Conservation (phyloP, 2,113 vertebrate species). For the Pan paniscus region DNA sequence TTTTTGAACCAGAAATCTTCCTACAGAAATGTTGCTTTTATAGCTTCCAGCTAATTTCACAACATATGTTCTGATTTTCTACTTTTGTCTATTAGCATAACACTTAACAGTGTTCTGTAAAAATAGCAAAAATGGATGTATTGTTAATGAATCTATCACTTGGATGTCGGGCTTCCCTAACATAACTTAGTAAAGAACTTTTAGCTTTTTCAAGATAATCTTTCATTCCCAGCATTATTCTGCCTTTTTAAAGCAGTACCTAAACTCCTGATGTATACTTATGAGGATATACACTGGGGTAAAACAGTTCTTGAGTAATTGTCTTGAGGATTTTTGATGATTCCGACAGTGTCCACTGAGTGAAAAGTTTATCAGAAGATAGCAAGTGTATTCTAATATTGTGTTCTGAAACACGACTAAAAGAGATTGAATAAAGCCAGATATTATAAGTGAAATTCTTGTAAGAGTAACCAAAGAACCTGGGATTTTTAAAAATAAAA, state of each 20-base stretch:
- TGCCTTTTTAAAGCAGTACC: neutral
- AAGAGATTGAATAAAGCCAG: neutral
- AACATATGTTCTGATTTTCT: slow-evolving; percentile 68
- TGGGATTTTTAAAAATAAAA: slow-evolving; percentile 47
- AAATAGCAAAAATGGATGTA: slow-evolving; percentile 51
- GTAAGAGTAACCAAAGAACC: neutral
- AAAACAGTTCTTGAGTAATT: slow-evolving; percentile 29
- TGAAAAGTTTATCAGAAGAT: slow-evolving; percentile 37
- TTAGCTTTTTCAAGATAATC: slow-evolving; percentile 33
- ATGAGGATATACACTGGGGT: neutral
- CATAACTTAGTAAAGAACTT: slow-evolving; percentile 48
- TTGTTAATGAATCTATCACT: slow-evolving; percentile 57
- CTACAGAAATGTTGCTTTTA: slow-evolving; percentile 4
- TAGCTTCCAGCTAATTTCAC: slow-evolving; percentile 65
- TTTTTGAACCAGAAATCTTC: slow-evolving; percentile 26
- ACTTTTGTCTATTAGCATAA: slow-evolving; percentile 57
- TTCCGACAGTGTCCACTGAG: neutral
- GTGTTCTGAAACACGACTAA: slow-evolving; percentile 26
- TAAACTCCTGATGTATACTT: neutral
- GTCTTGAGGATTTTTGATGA: slow-evolving; percentile 21
- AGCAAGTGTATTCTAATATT: neutral
- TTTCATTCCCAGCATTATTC: slow-evolving; percentile 32
- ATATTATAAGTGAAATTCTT: neutral
- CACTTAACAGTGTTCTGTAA: slow-evolving; percentile 51
- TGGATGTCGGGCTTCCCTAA: slow-evolving; percentile 36